A percentile compares a stretch with the other conserved stretches of the same genome.
phyloP scores from a whole-genome alignment of 2,113 vertebrate genomes.

The Benitochromis conjunctus region DNA sequence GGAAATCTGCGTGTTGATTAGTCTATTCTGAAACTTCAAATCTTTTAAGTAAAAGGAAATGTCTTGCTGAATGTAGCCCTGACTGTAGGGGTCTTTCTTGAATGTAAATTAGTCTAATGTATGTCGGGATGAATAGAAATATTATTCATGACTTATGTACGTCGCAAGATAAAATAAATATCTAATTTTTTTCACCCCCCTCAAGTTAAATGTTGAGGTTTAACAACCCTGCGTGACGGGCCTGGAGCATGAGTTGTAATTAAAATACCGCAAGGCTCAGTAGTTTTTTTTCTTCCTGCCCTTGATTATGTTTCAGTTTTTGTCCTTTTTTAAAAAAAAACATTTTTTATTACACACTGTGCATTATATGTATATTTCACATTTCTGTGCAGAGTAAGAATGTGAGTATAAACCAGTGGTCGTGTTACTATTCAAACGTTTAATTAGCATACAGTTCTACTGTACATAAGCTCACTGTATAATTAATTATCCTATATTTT shows the following conservation, averaged over 20 bases:
- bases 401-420: constrained; percentile 51
- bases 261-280: constrained; percentile 27
- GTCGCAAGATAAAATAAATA: constrained; percentile 41
- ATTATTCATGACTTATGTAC: constrained; percentile 49
- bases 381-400: constrained; percentile 39
- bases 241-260: constrained; percentile 36
- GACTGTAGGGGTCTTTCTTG: constrained; percentile 34
- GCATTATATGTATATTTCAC: constrained; percentile 47
- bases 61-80: constrained; percentile 56
- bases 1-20: constrained; percentile 11
- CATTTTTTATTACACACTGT: neutral
- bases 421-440: constrained; percentile 55
- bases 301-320: constrained; percentile 9
- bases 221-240: constrained; percentile 10
- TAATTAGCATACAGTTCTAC: constrained; percentile 63
- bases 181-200: neutral
- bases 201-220: constrained; percentile 3
- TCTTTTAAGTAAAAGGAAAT: neutral
- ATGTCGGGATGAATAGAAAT: constrained; percentile 36
- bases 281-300: neutral
- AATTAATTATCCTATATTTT: constrained; percentile 75
- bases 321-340: neutral
- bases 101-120: constrained; percentile 64
- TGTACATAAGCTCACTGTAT: constrained; percentile 71
- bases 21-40: constrained; percentile 15